Conservation (phyloP, 2,888 invertebrate species). For the Melinopterus prodromus region DNA sequence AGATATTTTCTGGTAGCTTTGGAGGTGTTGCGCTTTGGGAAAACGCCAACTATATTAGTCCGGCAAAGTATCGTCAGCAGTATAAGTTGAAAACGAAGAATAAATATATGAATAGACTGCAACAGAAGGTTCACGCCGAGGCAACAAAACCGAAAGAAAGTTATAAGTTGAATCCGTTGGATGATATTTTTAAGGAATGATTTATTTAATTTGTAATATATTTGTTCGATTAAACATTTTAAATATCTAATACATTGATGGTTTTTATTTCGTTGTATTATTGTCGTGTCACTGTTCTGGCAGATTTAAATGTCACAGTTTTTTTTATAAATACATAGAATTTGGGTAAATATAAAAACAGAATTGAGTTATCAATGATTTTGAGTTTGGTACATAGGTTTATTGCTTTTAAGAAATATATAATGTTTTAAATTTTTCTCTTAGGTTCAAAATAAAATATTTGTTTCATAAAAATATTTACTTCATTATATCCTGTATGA, state of each 20-base stretch:
- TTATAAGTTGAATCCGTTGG: slow-evolving; percentile 76
- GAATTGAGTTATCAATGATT: too few relatives aligned
- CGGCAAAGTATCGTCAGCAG: slow-evolving; percentile 82
- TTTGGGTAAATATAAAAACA: too few relatives aligned
- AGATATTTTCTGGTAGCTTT: slow-evolving; percentile 95
- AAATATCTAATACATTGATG: slow-evolving; percentile 14
- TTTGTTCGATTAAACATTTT: not conserved
- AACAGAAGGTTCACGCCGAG: slow-evolving; percentile 80
- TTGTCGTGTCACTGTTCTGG: not conserved
- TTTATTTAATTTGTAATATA: slow-evolving; percentile 17
- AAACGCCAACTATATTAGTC: slow-evolving; percentile 90
- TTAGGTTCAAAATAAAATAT: too few relatives aligned
- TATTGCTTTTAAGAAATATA: too few relatives aligned
- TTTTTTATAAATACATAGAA: too few relatives aligned
- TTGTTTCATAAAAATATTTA: too few relatives aligned
- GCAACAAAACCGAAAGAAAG: slow-evolving; percentile 76
- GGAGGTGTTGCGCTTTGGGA: slow-evolving; percentile 92
- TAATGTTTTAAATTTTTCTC: too few relatives aligned
- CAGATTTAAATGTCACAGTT: too few relatives aligned
- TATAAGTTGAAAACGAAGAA: slow-evolving; percentile 51
- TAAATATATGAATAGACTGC: slow-evolving; percentile 79
- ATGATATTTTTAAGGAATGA: slow-evolving; percentile 70
- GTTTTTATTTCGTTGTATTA: slow-evolving; percentile 20
- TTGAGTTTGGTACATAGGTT: too few relatives aligned
- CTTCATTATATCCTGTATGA: too few relatives aligned